phyloP scores from a whole-genome alignment of 1,140 invertebrate genomes.

The Chionoecetes opilio region DNA sequence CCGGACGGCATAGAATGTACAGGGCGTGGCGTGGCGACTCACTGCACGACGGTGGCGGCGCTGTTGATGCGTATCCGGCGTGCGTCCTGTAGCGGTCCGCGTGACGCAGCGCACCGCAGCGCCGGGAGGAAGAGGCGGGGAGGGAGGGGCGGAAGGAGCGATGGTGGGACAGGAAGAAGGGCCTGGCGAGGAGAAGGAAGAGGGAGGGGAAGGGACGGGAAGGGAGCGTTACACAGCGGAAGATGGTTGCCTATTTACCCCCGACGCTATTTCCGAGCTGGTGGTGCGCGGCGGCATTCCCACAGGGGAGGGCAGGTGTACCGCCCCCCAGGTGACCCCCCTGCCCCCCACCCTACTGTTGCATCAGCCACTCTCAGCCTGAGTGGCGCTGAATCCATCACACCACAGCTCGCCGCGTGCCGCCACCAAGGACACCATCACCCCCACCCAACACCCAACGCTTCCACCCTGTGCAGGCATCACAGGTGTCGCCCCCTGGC shows the following conservation, averaged over 20 bases:
- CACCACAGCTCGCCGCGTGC: neutral
- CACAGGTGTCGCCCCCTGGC: too few species aligned
- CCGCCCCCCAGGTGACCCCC: neutral
- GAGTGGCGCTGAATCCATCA: constrained; percentile 7
- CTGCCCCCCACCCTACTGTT: neutral
- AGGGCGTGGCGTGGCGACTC: neutral
- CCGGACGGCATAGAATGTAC: too few species aligned
- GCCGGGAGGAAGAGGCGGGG: constrained; percentile 20
- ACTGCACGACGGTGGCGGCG: neutral
- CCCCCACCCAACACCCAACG: too few species aligned
- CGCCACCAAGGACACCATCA: too few species aligned
- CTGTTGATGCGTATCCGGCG: neutral
- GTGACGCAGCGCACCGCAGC: neutral
- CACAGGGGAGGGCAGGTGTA: neutral
- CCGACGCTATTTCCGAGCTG: neutral
- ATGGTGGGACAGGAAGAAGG: neutral
- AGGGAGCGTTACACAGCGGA: neutral
- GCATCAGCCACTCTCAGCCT: neutral
- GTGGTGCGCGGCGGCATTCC: neutral
- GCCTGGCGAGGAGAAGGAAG: neutral
- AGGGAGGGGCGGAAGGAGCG: constrained; percentile 1
- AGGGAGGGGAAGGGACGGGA: neutral
- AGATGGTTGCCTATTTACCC: neutral
- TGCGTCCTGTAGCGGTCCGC: neutral
- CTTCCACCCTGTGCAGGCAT: too few species aligned